These are phyloP conservation scores for Sepiola atlantica DNA, from an alignment of 2,888 invertebrate species.

Conservation along the genomic window DNA sequence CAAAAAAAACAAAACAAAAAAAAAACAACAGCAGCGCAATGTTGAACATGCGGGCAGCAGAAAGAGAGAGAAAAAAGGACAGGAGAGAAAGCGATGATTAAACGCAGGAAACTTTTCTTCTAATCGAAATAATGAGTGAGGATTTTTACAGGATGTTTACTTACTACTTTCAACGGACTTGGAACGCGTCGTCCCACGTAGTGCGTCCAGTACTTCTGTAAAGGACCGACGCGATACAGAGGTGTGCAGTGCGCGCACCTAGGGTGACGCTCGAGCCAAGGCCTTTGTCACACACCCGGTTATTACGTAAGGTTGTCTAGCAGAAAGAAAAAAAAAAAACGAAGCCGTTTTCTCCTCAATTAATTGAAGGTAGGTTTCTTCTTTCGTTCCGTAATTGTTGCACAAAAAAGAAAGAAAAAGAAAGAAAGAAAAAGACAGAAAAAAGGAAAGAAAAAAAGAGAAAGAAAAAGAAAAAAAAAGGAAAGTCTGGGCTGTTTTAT, in stretches of 20 bases:
- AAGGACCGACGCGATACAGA: background rate
- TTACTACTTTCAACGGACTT: background rate
- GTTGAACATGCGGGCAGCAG: background rate
- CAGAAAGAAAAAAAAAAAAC: background rate
- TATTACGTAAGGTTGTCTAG: slow-evolving; percentile 6
- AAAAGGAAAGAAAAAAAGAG: too few relatives aligned
- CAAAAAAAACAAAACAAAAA: background rate
- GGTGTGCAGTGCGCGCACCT: background rate
- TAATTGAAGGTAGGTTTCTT: slow-evolving; percentile 16
- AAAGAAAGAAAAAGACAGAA: too few relatives aligned
- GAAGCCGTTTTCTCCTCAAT: background rate
- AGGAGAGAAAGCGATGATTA: background rate
- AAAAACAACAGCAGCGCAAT: background rate
- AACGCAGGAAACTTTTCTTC: background rate
- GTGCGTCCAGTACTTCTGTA: background rate
- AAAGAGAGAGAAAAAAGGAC: background rate
- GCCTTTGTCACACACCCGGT: background rate
- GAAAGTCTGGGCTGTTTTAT: background rate
- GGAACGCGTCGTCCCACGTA: background rate
- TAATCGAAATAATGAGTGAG: slow-evolving; percentile 5
- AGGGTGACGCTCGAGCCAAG: background rate
- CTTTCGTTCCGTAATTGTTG: background rate
- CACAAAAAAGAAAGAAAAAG: too few relatives aligned
- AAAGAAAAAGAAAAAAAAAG: too few relatives aligned
- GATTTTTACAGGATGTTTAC: background rate